These are phyloP conservation scores for Crotalus viridis DNA, from an alignment of 2,113 vertebrate species.

Conservation along the genomic window DNA sequence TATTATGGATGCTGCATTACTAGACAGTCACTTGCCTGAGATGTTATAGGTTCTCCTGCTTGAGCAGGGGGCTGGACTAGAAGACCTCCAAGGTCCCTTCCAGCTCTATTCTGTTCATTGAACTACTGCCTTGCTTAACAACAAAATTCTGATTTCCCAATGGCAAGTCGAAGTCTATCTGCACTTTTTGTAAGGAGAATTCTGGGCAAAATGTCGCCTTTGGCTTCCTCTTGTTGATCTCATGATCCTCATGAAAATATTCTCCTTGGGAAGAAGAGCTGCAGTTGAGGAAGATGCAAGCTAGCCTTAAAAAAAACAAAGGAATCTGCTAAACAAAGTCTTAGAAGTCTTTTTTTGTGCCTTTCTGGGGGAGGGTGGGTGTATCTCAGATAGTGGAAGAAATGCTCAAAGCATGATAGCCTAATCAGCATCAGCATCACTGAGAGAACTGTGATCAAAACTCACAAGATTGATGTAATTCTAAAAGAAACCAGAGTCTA, in stretches of 20 bases:
- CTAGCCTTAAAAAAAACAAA: neutral
- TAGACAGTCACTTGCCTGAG: too few species aligned
- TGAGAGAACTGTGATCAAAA: neutral
- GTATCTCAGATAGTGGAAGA: neutral
- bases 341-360: neutral
- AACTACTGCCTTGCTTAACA: neutral
- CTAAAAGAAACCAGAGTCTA: neutral
- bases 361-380: neutral
- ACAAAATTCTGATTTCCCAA: neutral
- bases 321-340: neutral
- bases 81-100: too few species aligned
- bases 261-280: neutral
- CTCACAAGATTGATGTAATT: neutral
- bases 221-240: conserved; percentile 12
- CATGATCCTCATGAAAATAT: conserved; percentile 3
- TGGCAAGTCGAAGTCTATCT: neutral
- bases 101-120: neutral
- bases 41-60: too few species aligned
- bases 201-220: neutral
- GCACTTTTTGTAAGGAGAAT: neutral
- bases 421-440: neutral
- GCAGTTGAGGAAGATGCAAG: neutral
- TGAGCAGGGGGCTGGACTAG: too few species aligned
- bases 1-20: too few species aligned
- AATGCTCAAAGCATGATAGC: neutral